Evolutionary conservation across 2,113 vertebrate genomes (phyloP).

Genomic region (Azemiops feae): DNA sequence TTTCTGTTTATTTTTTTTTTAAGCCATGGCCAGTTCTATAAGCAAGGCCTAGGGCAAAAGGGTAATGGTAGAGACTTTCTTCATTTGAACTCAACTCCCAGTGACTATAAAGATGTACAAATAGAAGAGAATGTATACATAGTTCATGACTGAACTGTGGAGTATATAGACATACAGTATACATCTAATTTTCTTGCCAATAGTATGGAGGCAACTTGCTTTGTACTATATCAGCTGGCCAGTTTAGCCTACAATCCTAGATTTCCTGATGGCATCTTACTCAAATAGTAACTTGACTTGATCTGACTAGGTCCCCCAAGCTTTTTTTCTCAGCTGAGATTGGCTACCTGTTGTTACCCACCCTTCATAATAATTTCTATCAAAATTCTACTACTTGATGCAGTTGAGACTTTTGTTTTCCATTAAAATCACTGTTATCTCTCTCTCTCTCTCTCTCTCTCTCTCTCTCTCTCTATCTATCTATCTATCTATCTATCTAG

Average conservation of each 20-base stretch:
- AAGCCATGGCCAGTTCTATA: not conserved
- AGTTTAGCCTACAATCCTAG: not conserved
- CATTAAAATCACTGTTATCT: conserved; percentile 1
- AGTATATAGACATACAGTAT: not conserved
- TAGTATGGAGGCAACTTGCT: not conserved
- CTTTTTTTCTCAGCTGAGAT: not conserved
- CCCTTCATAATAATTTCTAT: not conserved
- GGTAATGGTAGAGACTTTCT: not conserved
- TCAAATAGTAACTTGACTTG: not conserved
- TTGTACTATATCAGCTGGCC: not conserved
- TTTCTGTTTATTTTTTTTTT: not conserved
- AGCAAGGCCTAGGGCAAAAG: not conserved
- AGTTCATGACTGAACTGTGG: not conserved
- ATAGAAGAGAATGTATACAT: not conserved
- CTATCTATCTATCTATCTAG: not conserved
- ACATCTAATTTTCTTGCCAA: not conserved
- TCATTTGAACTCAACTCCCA: not conserved
- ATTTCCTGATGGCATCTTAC: not conserved
- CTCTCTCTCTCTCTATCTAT: no score
- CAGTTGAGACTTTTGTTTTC: not conserved
- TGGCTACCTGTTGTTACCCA: conserved; percentile 35
- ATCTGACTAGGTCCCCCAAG: not conserved
- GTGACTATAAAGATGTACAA: not conserved
- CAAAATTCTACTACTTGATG: not conserved
- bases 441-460: no score